Conservation (phyloP, 92 coral and sea anemone genomes). For the Paragorgia papillata region DNA sequence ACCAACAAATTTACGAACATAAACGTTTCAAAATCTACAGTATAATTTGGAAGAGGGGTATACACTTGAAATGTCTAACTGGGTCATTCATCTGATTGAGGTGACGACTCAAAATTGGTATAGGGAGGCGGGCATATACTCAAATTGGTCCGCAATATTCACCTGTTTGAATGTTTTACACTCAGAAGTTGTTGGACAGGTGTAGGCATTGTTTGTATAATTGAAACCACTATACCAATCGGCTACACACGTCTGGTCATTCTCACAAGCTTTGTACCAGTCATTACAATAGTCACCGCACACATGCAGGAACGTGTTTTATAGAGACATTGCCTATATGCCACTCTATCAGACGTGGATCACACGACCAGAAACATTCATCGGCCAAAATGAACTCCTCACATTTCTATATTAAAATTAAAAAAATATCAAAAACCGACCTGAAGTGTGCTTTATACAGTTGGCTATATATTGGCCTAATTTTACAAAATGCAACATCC, state of each 20-base stretch:
- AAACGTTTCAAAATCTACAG: too few relatives aligned
- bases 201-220: slow-evolving; percentile 40
- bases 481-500: slow-evolving; percentile 21
- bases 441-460: too few relatives aligned
- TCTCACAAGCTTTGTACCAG: slow-evolving; percentile 87
- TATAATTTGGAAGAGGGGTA: too few relatives aligned
- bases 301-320: slow-evolving; percentile 69
- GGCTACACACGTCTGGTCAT: slow-evolving; percentile 73
- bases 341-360: slow-evolving; percentile 84
- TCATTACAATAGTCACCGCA: slow-evolving; percentile 73
- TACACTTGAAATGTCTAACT: too few relatives aligned
- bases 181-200: slow-evolving; percentile 57
- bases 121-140: too few relatives aligned
- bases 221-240: slow-evolving; percentile 72
- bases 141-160: neutral
- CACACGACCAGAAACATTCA: slow-evolving; percentile 86
- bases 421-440: neutral
- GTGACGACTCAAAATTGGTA: too few relatives aligned
- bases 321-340: slow-evolving; percentile 40
- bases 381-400: slow-evolving; percentile 71
- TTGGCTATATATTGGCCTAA: too few relatives aligned
- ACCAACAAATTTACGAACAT: too few relatives aligned
- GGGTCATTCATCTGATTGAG: too few relatives aligned
- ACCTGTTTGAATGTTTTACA: slow-evolving; percentile 82
- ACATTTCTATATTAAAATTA: slow-evolving; percentile 54